These are phyloP conservation scores for Dynastes tityus DNA, from an alignment of 2,888 invertebrate genomes.

Conservation along the genomic window DNA sequence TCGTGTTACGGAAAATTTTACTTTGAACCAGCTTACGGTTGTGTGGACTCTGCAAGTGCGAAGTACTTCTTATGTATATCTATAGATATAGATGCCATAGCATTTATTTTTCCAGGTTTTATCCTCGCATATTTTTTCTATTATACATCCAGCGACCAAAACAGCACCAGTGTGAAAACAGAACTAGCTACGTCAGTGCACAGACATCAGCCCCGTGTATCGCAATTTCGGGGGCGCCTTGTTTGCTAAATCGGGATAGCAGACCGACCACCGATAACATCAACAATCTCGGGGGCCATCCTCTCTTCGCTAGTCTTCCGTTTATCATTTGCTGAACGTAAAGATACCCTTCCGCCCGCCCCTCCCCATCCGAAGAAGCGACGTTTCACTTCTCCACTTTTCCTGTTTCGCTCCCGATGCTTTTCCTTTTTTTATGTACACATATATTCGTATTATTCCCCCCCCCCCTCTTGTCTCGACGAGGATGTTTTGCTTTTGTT, in stretches of 20 bases:
- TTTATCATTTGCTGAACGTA: constrained; percentile 69
- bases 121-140: constrained; percentile 13
- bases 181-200: constrained; percentile 55
- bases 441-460: constrained; percentile 22
- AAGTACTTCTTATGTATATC: too few species aligned
- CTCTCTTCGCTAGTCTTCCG: constrained; percentile 29
- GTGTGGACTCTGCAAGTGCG: too few species aligned
- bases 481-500: constrained; percentile 17
- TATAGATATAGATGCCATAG: not conserved
- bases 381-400: constrained; percentile 33
- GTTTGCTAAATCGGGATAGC: constrained; percentile 67
- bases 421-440: constrained; percentile 14
- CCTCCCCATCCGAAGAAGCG: not conserved
- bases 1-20: too few species aligned
- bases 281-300: constrained; percentile 66
- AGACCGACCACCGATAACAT: constrained; percentile 66
- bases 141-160: constrained; percentile 7
- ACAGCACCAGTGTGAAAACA: constrained; percentile 12
- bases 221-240: constrained; percentile 68
- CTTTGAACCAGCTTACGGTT: too few species aligned
- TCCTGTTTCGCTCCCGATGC: constrained; percentile 4
- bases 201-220: constrained; percentile 67
- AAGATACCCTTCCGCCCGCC: constrained; percentile 57
- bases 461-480: not conserved
- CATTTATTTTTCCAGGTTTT: not conserved